Evolutionary conservation across 1,140 invertebrate genomes (phyloP).

Genomic region (Tetragonula clypearis): DNA sequence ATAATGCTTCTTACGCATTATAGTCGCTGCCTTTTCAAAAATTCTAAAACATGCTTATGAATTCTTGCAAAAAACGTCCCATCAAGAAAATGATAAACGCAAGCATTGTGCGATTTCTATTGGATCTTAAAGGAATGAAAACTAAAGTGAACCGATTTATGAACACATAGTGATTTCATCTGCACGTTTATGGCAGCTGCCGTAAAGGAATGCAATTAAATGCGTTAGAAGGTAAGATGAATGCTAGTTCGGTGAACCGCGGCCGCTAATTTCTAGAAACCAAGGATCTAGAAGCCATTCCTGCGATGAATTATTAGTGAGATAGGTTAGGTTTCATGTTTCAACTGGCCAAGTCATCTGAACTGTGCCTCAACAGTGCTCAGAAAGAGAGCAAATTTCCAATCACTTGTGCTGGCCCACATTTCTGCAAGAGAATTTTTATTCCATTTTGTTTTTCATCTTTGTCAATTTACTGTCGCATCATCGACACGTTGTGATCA

Average conservation of each 20-base stretch:
- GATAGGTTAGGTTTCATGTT: slow-evolving; percentile 27
- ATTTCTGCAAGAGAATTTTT: no score
- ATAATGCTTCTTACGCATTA: no score
- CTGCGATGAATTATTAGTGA: slow-evolving; percentile 22
- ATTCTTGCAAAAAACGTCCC: no score
- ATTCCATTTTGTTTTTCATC: no score
- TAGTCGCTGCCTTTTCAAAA: no score
- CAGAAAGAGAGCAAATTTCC: no score
- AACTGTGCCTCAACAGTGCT: not conserved
- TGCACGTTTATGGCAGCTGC: not conserved
- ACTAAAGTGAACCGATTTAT: not conserved
- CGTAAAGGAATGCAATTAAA: slow-evolving; percentile 31
- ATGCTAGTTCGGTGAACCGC: slow-evolving; percentile 24
- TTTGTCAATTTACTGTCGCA: no score
- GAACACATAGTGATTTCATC: not conserved
- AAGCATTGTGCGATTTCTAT: not conserved
- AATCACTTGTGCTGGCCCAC: no score
- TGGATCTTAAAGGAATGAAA: not conserved
- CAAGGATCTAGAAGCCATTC: not conserved
- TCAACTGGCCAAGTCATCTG: not conserved
- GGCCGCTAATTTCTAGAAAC: slow-evolving; percentile 27
- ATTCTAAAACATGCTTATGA: no score
- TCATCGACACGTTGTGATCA: no score
- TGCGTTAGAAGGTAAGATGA: slow-evolving; percentile 21
- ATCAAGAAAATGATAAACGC: not conserved